Conservation (phyloP, 1,140 invertebrate genomes). For the Latrodectus geometricus region DNA sequence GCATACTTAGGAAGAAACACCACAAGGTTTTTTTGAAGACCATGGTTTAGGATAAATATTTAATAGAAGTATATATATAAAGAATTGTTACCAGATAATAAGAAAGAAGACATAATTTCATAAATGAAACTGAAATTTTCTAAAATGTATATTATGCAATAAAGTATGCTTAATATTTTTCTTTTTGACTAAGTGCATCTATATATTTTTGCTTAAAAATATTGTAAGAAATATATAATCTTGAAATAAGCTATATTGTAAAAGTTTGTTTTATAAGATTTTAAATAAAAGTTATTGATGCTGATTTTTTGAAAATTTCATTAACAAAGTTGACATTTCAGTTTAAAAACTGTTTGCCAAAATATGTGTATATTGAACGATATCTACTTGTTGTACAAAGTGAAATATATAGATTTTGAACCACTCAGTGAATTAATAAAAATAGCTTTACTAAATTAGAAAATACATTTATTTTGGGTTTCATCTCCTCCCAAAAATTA, state of each 20-base stretch:
- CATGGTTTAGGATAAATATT: constrained; percentile 89
- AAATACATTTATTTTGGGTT: no score
- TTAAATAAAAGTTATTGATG: not conserved
- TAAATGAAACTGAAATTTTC: not conserved
- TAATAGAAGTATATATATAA: not conserved
- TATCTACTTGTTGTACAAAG: no score
- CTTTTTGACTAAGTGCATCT: not conserved
- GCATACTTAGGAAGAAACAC: constrained; percentile 89
- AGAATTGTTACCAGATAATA: not conserved
- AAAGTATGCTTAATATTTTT: not conserved
- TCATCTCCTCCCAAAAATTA: no score
- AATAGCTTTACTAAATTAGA: no score
- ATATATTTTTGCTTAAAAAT: not conserved
- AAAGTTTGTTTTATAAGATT: not conserved
- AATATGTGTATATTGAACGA: no score
- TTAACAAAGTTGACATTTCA: not conserved
- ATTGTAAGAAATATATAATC: not conserved
- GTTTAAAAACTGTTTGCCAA: no score
- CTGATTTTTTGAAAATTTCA: not conserved
- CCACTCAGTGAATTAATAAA: no score
- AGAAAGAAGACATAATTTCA: not conserved
- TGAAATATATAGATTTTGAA: no score
- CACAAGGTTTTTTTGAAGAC: constrained; percentile 98
- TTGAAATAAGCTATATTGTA: not conserved
- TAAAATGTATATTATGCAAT: not conserved